Evolutionary conservation across 2,797 vertebrate genomes (phyloP), one percentile per base, ranked within the genome.

Genomic region (Tarsius wallacei): DNA sequence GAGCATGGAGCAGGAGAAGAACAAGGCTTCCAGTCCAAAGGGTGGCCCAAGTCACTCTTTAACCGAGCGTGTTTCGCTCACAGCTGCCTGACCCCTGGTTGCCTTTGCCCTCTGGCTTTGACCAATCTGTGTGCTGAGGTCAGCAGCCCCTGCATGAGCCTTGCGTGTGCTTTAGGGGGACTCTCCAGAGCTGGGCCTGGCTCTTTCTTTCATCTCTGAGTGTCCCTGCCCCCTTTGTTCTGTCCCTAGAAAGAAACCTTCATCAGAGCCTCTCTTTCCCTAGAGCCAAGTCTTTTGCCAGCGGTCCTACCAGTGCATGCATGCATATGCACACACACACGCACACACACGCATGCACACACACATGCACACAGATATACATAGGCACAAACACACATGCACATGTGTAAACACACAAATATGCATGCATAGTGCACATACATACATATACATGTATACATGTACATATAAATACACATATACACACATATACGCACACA

Each of bases 11-110:
- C 13, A 17, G 28, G 74, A 86, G n/a, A 59, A 96, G 85, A 94
- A 87, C 74, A n/a, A 63, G 68, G n/a, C 74, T 71, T 84, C 83
- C 74, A 89, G 94, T 73, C 93, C 87, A 85, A 95, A 95, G 90
- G 42, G 61, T 95, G 55, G 70, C 31, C 42, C 0, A 0, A 89
- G 96, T 92, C 85, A 97, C 71, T 90, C 47, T 96, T 97, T 97
- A 97, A 97, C 96, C 3, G 22, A 74, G 14, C 11, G 28, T 77
- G 21, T 66, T 74, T 76, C 76, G 53, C 1, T 19, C 59, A 33
- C 53, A 7, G 1, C 7, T 2, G 36, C 33, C 78, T 59, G 68
- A 94, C 83, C 71, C 71, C 51, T 21, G 2, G 49, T 53, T 74
- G 26, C 66, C 66, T 77, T 76, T 8, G 8, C 28, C 36, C 3